Evolutionary conservation across 1,140 invertebrate genomes (phyloP), one percentile per base, ranked within the genome.

Genomic region (Calliphora vicina): DNA sequence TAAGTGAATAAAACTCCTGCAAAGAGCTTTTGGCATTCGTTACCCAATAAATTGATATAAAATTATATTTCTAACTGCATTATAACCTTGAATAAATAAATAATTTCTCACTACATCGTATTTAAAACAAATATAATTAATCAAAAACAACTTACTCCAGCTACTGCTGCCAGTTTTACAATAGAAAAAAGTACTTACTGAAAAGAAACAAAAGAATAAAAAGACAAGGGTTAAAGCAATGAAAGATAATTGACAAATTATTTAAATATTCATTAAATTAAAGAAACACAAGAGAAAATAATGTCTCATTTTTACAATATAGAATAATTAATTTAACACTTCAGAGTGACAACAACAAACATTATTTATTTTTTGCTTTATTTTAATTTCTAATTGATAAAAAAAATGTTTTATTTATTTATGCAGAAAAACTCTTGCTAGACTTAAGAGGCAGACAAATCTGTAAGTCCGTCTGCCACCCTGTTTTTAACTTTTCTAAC

Each of bases 401-500:
- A 50, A n/a, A n/a, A 50, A 50, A 50, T 50, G 45, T 50, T 50
- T 50, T 50, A 50, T 50, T 50, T 50, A 50, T 50, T 50, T 50
- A 50, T 50, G 12, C 45, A 50, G 45, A 50, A 17, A n/a, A 50
- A 50, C 45, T 17, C 3, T 4, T 15, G 17, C 45, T 50, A 50
- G 35, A 8, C 45, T n/a, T n/a, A n/a, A 50, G 17, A 1, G 17
- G 2, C 45, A 50, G 12, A 50, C 45, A 6, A 50, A 12, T 17
- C 45, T 50, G 15, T 35, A 5, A 8, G 35, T 72, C 23, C 72
- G 29, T 74, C 72, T 50, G 45, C 45, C 45, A 50, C 45, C 45
- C 45, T 50, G 45, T 50, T 50, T 50, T 50, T 35, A 35, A 35
- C 72, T 74, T 74, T 74, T 74, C 26, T 29, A 74, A 74, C 72